These are phyloP conservation scores for human DNA, from an alignment of 2,113 vertebrate species.

Conservation along the genomic window GRCh38 chr12:61874501-61875000, in stretches of 20 bases:
- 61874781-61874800: not conserved
- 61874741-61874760: constrained; percentile 14
- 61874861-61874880: not conserved
- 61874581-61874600: not conserved
- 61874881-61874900: not conserved
- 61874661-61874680: constrained; percentile 67
- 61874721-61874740: constrained; percentile 8
- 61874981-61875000: not conserved
- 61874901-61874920: not conserved
- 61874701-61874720: constrained; percentile 7
- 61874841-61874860: not conserved
- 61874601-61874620: constrained; percentile 30
- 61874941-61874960: constrained; percentile 8
- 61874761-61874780: not conserved
- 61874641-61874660: constrained; percentile 39
- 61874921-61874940: constrained; percentile 33
- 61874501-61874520: constrained; percentile 41
- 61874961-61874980: not conserved
- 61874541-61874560: constrained; percentile 13
- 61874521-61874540: constrained; percentile 18
- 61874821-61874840: not conserved
- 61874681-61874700: constrained; percentile 43
- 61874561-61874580: not conserved
- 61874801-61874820: not conserved
- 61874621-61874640: constrained; percentile 27